A percentile compares a stretch with the other conserved stretches of the same genome.
These are phyloP conservation scores for Aphodius granarius DNA, from an alignment of 2,888 invertebrate species.

Conservation along the genomic window DNA sequence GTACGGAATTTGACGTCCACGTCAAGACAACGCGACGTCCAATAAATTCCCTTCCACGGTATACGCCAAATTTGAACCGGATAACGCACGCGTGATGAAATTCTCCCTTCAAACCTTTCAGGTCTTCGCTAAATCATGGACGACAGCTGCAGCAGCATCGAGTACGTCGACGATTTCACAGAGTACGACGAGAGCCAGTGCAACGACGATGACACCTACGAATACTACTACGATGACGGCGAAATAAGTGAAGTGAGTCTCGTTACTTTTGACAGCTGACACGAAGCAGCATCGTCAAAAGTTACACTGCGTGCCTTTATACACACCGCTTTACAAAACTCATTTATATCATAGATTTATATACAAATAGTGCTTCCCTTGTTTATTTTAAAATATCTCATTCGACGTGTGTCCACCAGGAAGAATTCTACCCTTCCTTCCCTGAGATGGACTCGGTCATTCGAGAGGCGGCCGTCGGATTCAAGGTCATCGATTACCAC, in stretches of 20 bases:
- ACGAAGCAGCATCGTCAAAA: background rate
- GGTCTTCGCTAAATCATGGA: background rate
- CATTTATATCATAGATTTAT: background rate
- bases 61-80: no score
- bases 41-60: background rate
- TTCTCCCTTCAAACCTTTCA: background rate
- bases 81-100: background rate
- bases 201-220: background rate
- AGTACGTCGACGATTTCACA: background rate
- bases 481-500: background rate
- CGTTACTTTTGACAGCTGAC: background rate
- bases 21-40: background rate
- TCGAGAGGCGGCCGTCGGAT: background rate
- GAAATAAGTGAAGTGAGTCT: background rate
- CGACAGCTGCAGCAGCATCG: background rate
- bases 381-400: background rate
- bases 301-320: background rate
- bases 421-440: background rate
- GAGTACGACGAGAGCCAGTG: background rate
- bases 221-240: background rate
- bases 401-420: background rate
- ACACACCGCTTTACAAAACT: background rate
- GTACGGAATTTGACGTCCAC: background rate
- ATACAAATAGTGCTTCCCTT: background rate
- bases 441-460: slow-evolving; percentile 4